These are phyloP conservation scores for Penaeus vannamei DNA, from an alignment of 1,140 invertebrate genomes.

Conservation along the genomic window DNA sequence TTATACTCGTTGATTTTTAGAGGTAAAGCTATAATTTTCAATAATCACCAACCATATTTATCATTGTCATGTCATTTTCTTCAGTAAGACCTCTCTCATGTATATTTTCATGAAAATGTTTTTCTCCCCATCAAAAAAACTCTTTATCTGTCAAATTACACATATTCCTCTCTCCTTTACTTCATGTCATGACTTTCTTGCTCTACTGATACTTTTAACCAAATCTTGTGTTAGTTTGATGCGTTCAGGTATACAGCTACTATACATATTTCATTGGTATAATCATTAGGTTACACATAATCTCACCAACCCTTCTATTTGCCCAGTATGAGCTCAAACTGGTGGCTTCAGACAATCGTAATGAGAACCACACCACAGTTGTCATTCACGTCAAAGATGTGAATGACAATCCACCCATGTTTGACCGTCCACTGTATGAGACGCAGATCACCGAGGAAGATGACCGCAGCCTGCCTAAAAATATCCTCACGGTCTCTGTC, in stretches of 20 bases:
- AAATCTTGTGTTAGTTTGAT: too few species aligned
- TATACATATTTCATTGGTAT: neutral
- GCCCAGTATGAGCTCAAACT: slow-evolving; percentile 90
- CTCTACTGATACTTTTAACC: too few species aligned
- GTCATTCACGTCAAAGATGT: slow-evolving; percentile 97
- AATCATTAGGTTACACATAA: neutral
- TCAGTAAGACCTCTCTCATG: too few species aligned
- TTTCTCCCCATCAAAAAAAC: too few species aligned
- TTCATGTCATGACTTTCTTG: too few species aligned
- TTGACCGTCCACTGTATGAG: slow-evolving; percentile 93
- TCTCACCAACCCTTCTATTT: slow-evolving; percentile 37
- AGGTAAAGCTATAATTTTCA: too few species aligned
- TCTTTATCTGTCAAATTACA: too few species aligned
- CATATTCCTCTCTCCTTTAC: too few species aligned
- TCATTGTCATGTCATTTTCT: too few species aligned
- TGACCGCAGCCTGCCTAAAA: slow-evolving; percentile 93
- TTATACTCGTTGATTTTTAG: too few species aligned
- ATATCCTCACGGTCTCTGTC: slow-evolving; percentile 86
- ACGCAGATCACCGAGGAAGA: slow-evolving; percentile 97
- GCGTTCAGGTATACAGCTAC: neutral
- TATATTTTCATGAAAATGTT: too few species aligned
- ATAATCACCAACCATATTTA: too few species aligned
- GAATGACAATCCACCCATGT: slow-evolving; percentile 89
- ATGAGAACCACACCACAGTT: slow-evolving; percentile 95
- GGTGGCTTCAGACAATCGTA: slow-evolving; percentile 94